Conservation (phyloP, 2,888 invertebrate genomes). For the Agrotis clavis region DNA sequence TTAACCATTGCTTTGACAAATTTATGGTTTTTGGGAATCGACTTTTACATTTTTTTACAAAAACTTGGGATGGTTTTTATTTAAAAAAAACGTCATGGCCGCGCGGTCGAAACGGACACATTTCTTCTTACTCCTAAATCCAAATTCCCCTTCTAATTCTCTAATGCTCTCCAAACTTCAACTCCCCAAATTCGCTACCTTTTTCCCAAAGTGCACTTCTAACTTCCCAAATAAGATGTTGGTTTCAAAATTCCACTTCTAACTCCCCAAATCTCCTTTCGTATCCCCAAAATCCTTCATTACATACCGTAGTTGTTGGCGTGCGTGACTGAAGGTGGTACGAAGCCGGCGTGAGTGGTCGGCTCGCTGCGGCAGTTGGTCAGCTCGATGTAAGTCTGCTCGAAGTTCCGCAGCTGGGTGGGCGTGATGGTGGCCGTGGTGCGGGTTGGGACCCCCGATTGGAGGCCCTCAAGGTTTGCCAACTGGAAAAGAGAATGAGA, state of each 20-base stretch:
- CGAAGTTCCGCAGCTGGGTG: slow-evolving; percentile 97
- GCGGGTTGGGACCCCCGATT: slow-evolving; percentile 97
- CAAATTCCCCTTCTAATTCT: not conserved
- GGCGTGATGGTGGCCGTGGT: slow-evolving; percentile 98
- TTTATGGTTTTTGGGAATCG: too few relatives aligned
- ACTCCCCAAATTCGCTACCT: not conserved
- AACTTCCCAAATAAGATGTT: too few relatives aligned
- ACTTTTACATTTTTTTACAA: too few relatives aligned
- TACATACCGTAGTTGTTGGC: slow-evolving; percentile 89
- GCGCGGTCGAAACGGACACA: too few relatives aligned
- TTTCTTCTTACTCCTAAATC: too few relatives aligned
- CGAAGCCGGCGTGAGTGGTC: slow-evolving; percentile 97
- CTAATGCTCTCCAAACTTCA: not conserved
- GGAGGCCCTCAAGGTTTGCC: slow-evolving; percentile 96
- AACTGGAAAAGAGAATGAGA: slow-evolving; percentile 92
- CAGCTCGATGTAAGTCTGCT: slow-evolving; percentile 97
- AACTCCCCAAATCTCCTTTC: not conserved
- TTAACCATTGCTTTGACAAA: too few relatives aligned
- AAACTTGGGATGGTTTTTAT: too few relatives aligned
- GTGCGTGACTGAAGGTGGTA: slow-evolving; percentile 94
- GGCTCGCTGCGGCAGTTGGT: slow-evolving; percentile 94
- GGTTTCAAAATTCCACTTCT: not conserved
- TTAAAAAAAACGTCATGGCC: too few relatives aligned
- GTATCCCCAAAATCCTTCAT: not conserved
- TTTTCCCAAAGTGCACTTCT: not conserved